These are phyloP conservation scores for Nannospalax galili DNA, from an alignment of 2,113 vertebrate genomes.

Conservation along the genomic window DNA sequence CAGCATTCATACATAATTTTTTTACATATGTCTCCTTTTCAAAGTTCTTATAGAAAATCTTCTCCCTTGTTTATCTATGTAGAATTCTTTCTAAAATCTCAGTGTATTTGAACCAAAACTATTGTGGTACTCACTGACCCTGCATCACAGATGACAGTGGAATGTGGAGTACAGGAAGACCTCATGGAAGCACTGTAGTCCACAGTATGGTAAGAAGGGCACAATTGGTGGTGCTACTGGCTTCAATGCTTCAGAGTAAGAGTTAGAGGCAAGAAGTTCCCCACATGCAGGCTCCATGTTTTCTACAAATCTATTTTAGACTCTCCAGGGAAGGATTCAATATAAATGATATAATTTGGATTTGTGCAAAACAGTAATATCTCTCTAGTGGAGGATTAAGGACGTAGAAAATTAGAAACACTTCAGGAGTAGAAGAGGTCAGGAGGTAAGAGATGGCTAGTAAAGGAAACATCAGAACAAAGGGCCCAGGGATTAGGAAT, in stretches of 20 bases:
- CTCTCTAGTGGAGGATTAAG: conserved; percentile 61
- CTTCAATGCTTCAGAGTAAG: not conserved
- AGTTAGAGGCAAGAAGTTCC: not conserved
- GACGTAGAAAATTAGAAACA: conserved; percentile 68
- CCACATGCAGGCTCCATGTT: not conserved
- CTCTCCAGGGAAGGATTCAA: not conserved
- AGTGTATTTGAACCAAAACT: not conserved
- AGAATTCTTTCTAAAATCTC: not conserved
- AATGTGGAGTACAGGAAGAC: not conserved
- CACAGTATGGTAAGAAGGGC: not conserved
- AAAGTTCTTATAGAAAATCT: not conserved
- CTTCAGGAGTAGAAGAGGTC: conserved; percentile 53
- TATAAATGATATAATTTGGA: conserved; percentile 54
- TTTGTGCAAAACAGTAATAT: conserved; percentile 45
- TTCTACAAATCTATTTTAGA: conserved; percentile 43
- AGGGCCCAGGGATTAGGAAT: not conserved
- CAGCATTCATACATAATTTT: not conserved
- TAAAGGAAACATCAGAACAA: conserved; percentile 51
- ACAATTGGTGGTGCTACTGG: not conserved
- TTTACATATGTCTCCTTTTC: not conserved
- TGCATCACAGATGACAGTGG: not conserved
- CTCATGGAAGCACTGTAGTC: not conserved
- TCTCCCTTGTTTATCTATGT: not conserved
- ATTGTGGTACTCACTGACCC: not conserved
- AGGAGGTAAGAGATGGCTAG: conserved; percentile 21